A percentile compares a stretch with the other conserved stretches of the same genome.
These are phyloP conservation scores for Typhlichthys eigenmanni DNA, from an alignment of 2,797 vertebrate species.

Conservation along the genomic window DNA sequence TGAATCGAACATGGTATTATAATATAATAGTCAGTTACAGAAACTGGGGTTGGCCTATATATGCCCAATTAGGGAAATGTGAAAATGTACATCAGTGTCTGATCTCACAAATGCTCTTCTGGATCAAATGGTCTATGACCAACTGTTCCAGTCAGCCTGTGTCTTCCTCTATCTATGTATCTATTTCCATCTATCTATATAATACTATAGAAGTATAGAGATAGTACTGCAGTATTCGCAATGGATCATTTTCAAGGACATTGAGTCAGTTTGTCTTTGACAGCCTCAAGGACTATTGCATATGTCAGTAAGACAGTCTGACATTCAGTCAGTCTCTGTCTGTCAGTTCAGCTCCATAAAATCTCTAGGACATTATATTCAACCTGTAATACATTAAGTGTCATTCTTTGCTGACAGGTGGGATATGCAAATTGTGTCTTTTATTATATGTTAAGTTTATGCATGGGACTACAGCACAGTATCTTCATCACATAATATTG, in stretches of 20 bases:
- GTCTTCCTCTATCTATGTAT: neutral
- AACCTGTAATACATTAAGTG: too few species aligned
- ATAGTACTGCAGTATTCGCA: too few species aligned
- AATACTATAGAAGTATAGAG: too few species aligned
- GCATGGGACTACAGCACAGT: conserved; percentile 1
- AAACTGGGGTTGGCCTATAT: too few species aligned
- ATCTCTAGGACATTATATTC: neutral
- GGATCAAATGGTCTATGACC: neutral
- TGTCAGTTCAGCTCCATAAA: neutral
- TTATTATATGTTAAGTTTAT: conserved; percentile 30
- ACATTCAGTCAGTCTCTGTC: neutral
- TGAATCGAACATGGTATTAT: too few species aligned
- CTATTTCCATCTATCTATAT: too few species aligned
- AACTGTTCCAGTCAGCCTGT: neutral
- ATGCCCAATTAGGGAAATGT: too few species aligned
- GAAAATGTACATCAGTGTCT: too few species aligned
- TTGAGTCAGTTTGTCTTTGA: neutral
- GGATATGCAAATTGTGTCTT: conserved; percentile 10
- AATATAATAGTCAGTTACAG: too few species aligned
- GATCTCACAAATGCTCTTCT: neutral
- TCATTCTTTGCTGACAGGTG: conserved; percentile 9
- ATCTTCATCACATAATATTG: conserved; percentile 58
- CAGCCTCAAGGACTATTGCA: too few species aligned
- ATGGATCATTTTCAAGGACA: neutral
- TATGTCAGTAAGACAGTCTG: neutral